Base-by-base conservation (phyloP, 2,888 invertebrate species). In the Hoplodrina ambigua region DNA sequence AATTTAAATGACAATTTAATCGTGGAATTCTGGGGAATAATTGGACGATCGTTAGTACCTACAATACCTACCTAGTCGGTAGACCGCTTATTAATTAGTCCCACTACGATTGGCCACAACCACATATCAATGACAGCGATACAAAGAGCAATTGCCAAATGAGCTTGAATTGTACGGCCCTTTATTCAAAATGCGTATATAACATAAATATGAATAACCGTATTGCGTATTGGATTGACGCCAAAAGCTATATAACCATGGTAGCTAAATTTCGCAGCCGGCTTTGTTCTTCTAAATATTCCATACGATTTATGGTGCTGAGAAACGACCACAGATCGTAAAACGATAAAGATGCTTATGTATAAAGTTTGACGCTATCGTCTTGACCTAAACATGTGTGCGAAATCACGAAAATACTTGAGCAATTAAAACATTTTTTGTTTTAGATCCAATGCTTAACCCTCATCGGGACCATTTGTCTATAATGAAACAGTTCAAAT, bases 261-360 rank as follows among this genome's bases (percentile, higher is more conserved):
- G 62, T 54, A 64, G 79, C 71, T 61, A 73, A 82, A 83, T 68
- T 82, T 69, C 57, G 56, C 62, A 82, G 64, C 56, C 30, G 52
- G 75, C 75, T 84, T 82, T 82, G 69, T 84, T 75, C 82, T 69
- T 73, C 72, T 79, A 82, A 84, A 82, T 84, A 84, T 84, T 84
- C 56, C 66, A 78, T 58, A 54, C 58, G 66, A 82, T 84, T 73
- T 73, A 69, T 66, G 68, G 66, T 55, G 70, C 58, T 56, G 46
- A 50, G 10, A 13, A 56, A 53, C 25, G 56, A 17, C 17, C 13
- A 53, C 20, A 46, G 30, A 57, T 61, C 46, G 46, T 60, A 20
- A 41, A 76, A 57, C 57, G 2, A 44, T 25, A 33, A 19, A 57
- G 17, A 53, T 33, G 11, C 17, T 15, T 20, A 13, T 41, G 11